These are phyloP conservation scores for Dasypogon diadema DNA, from an alignment of 2,888 invertebrate species.

Conservation along the genomic window DNA sequence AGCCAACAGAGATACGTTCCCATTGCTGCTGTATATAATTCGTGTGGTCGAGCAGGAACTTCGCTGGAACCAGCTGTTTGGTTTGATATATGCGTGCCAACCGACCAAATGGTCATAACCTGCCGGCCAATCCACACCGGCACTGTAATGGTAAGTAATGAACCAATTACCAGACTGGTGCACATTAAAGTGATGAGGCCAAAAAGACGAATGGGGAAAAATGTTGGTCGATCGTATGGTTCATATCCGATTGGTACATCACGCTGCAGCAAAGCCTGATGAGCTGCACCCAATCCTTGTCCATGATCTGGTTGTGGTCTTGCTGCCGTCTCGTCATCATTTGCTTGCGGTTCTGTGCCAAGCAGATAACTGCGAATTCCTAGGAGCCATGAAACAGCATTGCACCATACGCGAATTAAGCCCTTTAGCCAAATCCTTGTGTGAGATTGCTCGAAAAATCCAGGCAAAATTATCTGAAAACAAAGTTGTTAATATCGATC, in stretches of 20 bases:
- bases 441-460: slow-evolving; percentile 95
- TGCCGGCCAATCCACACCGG: slow-evolving; percentile 92
- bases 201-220: slow-evolving; percentile 80
- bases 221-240: slow-evolving; percentile 87
- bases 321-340: slow-evolving; percentile 60
- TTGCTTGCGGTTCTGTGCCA: slow-evolving; percentile 74
- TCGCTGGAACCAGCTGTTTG: slow-evolving; percentile 65
- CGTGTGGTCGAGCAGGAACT: slow-evolving; percentile 81
- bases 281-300: slow-evolving; percentile 80
- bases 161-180: slow-evolving; percentile 85
- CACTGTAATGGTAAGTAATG: slow-evolving; percentile 83
- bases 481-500: slow-evolving; percentile 12
- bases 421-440: slow-evolving; percentile 94
- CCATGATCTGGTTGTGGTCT: slow-evolving; percentile 66
- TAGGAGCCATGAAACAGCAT: slow-evolving; percentile 83
- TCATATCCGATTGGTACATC: slow-evolving; percentile 89
- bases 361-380: slow-evolving; percentile 91
- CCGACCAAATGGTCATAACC: slow-evolving; percentile 88
- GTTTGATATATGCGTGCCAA: slow-evolving; percentile 69
- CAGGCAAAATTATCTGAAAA: slow-evolving; percentile 88
- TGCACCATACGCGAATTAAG: slow-evolving; percentile 89
- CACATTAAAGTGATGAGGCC: slow-evolving; percentile 83
- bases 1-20: slow-evolving; percentile 97
- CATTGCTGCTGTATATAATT: slow-evolving; percentile 93
- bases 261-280: slow-evolving; percentile 88